Conservation (phyloP, 2,888 invertebrate species). For the Tuberolachnus salignus region DNA sequence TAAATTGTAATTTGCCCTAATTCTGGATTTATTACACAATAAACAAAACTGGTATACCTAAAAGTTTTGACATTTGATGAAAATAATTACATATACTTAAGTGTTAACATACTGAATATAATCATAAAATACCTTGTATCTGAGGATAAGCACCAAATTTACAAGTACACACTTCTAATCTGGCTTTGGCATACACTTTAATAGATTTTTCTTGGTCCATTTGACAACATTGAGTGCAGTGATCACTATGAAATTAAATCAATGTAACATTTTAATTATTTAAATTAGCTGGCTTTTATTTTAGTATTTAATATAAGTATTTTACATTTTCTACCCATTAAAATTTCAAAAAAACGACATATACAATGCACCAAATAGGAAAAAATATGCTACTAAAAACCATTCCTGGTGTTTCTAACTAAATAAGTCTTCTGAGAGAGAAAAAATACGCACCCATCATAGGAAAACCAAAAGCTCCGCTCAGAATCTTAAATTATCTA, state of each 20-base stretch:
- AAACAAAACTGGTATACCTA: neutral
- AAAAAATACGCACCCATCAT: too few species aligned
- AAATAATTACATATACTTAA: conserved; percentile 1
- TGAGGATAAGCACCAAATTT: conserved; percentile 98
- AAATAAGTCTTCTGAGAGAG: too few species aligned
- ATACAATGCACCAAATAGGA: too few species aligned
- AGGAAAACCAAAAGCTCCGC: too few species aligned
- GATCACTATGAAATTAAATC: conserved; percentile 64
- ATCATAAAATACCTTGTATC: conserved; percentile 73
- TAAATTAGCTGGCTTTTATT: neutral
- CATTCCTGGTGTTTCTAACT: too few species aligned
- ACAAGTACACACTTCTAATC: conserved; percentile 96
- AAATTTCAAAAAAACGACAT: too few species aligned
- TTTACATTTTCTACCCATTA: neutral
- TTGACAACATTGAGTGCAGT: conserved; percentile 82
- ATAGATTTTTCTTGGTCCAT: conserved; percentile 70
- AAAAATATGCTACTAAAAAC: too few species aligned
- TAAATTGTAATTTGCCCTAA: too few species aligned
- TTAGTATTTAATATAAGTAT: neutral
- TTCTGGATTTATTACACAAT: neutral
- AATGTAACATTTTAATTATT: neutral
- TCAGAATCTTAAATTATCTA: too few species aligned
- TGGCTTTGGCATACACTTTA: conserved; percentile 86
- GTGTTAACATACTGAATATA: neutral
- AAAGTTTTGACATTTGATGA: neutral